Percentiles rank a stretch among this genome's conserved stretches.
Evolutionary conservation across 2,113 vertebrate species (phyloP).

Genomic region (Callipepla californica): DNA sequence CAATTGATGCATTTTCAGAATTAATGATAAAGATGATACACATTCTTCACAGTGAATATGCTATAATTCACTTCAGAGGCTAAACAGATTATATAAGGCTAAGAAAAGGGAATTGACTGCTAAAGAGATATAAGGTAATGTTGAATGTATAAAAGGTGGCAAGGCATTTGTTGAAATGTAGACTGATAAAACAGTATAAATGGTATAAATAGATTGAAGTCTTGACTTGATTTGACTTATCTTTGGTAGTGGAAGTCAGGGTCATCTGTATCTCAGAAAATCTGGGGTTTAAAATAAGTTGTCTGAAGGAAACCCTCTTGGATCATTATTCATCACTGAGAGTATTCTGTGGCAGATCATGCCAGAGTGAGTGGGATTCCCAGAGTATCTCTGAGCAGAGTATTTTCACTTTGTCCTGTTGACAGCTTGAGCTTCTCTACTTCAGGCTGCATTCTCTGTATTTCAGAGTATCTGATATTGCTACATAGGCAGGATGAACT

Average conservation of each 20-base stretch:
- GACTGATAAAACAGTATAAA: constrained; percentile 79
- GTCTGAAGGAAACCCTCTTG: constrained; percentile 70
- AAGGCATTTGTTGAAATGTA: constrained; percentile 76
- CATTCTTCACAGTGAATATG: constrained; percentile 79
- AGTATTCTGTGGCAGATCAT: constrained; percentile 64
- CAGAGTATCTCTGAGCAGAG: constrained; percentile 64
- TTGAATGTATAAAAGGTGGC: constrained; percentile 78
- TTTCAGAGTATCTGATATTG: constrained; percentile 32
- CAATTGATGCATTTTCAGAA: constrained; percentile 70
- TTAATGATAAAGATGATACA: constrained; percentile 73
- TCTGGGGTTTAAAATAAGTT: constrained; percentile 78
- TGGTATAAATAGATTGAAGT: constrained; percentile 77
- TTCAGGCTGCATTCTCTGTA: constrained; percentile 18
- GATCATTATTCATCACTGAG: constrained; percentile 71
- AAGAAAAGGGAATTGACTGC: constrained; percentile 72
- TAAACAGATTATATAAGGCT: constrained; percentile 77
- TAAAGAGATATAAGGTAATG: constrained; percentile 67
- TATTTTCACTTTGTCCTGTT: constrained; percentile 51
- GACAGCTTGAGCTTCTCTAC: constrained; percentile 50
- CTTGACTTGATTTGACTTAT: constrained; percentile 80
- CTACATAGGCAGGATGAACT: constrained; percentile 44
- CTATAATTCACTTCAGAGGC: constrained; percentile 78
- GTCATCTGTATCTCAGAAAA: constrained; percentile 73
- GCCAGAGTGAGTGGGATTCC: constrained; percentile 56
- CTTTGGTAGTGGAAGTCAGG: constrained; percentile 70